Conservation (phyloP, 2,888 invertebrate species). For the Xestia sexstrigata region DNA sequence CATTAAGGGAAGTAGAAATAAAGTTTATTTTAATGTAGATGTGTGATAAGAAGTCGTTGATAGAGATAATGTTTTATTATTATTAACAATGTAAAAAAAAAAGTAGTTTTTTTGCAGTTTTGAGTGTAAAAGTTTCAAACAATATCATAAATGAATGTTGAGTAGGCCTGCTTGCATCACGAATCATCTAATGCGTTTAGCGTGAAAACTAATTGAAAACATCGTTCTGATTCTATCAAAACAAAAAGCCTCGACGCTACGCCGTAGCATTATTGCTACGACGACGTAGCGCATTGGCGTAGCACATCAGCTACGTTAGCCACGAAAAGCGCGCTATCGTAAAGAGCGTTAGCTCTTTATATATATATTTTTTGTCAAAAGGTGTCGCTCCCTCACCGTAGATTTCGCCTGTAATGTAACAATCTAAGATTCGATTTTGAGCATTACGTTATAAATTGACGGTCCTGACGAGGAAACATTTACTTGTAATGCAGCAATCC, state of each 20-base stretch:
- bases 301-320: neutral
- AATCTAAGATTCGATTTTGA: neutral
- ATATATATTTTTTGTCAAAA: neutral
- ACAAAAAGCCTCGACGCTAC: neutral
- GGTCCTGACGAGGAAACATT: neutral
- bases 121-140: neutral
- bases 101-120: too few relatives aligned
- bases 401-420: neutral
- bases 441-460: neutral
- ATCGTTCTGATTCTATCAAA: neutral
- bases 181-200: neutral
- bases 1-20: neutral
- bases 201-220: neutral
- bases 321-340: too few relatives aligned
- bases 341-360: neutral
- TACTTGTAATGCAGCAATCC: neutral
- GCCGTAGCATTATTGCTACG: slow-evolving; percentile 8
- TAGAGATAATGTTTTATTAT: neutral
- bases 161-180: neutral
- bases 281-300: neutral
- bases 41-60: neutral
- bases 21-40: neutral
- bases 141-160: neutral
- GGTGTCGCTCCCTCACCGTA: neutral
- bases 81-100: neutral